phyloP scores from a whole-genome alignment of 2,113 vertebrate genomes.

The Marmota flaviventris region DNA sequence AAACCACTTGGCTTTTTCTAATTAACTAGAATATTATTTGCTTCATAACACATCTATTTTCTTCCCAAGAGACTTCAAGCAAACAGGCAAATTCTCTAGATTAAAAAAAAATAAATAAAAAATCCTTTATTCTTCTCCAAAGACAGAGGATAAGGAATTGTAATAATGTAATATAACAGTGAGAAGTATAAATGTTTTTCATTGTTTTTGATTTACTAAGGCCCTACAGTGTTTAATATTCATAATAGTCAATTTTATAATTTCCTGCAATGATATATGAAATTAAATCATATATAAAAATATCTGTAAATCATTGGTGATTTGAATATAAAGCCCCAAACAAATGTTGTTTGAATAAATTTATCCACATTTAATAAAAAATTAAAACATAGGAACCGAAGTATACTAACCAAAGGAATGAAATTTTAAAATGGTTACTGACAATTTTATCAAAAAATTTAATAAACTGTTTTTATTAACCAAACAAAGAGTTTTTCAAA shows the following conservation, averaged over 20 bases:
- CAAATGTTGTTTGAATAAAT: neutral
- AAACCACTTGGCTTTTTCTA: neutral
- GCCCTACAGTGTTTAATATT: neutral
- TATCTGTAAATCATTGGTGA: neutral
- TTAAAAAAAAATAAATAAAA: neutral
- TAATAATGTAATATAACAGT: neutral
- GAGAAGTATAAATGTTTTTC: neutral
- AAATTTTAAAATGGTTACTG: neutral
- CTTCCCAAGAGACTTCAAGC: neutral
- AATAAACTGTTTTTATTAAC: neutral
- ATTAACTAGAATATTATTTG: neutral
- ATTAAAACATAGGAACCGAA: constrained; percentile 3
- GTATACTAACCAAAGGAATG: constrained; percentile 13
- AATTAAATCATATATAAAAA: constrained; percentile 11
- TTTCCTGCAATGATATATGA: neutral
- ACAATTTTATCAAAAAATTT: neutral
- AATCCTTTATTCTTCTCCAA: neutral
- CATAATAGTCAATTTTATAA: neutral
- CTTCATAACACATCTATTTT: neutral
- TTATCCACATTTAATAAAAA: constrained; percentile 10
- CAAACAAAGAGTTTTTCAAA: neutral
- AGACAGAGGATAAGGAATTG: neutral
- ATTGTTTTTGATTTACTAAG: constrained; percentile 15
- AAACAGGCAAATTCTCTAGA: neutral
- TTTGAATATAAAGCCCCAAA: neutral